A percentile compares a stretch with the other conserved stretches of the same genome.
Evolutionary conservation across 2,797 vertebrate genomes (phyloP).

Genomic region (Anniella stebbinsi): DNA sequence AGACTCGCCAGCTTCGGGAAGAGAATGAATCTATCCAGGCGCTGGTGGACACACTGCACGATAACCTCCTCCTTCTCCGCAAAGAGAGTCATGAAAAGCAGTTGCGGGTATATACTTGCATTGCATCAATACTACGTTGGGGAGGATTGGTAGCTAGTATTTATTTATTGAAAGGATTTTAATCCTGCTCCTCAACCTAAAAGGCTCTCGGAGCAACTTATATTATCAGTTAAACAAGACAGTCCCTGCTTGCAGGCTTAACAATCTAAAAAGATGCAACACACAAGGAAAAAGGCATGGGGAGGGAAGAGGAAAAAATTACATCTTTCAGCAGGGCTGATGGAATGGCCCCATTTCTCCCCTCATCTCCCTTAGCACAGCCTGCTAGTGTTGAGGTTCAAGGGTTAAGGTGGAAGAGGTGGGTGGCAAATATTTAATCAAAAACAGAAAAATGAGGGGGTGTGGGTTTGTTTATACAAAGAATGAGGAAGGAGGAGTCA

Average conservation of each 20-base stretch:
- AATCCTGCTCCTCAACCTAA: too few species aligned
- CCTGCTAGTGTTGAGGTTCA: not conserved
- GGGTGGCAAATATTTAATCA: not conserved
- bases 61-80: slow-evolving; percentile 66
- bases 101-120: slow-evolving; percentile 60
- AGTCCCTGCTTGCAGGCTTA: too few species aligned
- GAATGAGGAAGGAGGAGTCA: not conserved
- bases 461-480: not conserved
- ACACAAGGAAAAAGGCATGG: too few species aligned
- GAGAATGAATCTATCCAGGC: slow-evolving; percentile 63
- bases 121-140: not conserved
- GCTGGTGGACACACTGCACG: slow-evolving; percentile 55
- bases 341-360: too few species aligned
- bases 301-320: too few species aligned
- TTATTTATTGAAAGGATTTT: too few species aligned
- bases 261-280: too few species aligned
- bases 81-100: slow-evolving; percentile 58
- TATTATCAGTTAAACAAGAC: too few species aligned
- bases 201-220: too few species aligned
- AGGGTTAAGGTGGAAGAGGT: not conserved
- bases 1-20: slow-evolving; percentile 64
- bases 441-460: not conserved
- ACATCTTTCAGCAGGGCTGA: too few species aligned
- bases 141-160: too few species aligned
- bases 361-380: too few species aligned